Conservation (phyloP, 2,797 vertebrate genomes). For the Helicolenus hilgendorfi region DNA sequence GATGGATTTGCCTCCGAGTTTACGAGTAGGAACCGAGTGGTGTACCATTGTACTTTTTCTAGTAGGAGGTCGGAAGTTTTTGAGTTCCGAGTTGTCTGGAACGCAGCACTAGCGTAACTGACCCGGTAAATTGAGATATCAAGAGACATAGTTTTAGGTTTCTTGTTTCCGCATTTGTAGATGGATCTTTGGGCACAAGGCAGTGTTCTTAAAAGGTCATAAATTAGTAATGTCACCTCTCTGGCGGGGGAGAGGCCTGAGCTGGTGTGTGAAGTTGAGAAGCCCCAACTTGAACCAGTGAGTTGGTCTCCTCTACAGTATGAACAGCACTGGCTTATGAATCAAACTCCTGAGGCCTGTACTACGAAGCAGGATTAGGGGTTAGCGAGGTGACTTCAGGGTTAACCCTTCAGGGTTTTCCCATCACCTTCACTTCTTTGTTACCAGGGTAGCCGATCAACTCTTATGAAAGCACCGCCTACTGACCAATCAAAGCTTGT, state of each 20-base stretch:
- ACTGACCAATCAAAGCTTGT: no score
- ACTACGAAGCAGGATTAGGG: no score
- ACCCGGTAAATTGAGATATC: neutral
- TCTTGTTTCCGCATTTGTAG: neutral
- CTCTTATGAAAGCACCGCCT: no score
- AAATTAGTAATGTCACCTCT: conserved; percentile 34
- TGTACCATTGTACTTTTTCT: no score
- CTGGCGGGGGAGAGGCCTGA: neutral
- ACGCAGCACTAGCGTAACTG: neutral
- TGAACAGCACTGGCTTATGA: neutral
- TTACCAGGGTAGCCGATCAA: no score
- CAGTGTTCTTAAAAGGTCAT: conserved; percentile 32
- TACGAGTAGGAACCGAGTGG: no score
- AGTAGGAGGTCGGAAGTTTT: no score
- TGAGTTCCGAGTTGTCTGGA: no score
- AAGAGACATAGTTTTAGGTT: conserved; percentile 8
- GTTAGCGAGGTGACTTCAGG: no score
- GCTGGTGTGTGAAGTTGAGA: neutral
- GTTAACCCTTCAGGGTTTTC: no score
- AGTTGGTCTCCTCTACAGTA: neutral
- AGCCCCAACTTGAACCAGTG: neutral
- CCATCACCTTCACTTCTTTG: no score
- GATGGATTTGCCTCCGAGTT: no score
- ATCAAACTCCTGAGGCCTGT: neutral
- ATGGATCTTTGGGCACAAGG: conserved; percentile 1